Evolutionary conservation across 2,888 invertebrate genomes (phyloP), one percentile per base, ranked within the genome.

Genomic region (Seladonia tumulorum): DNA sequence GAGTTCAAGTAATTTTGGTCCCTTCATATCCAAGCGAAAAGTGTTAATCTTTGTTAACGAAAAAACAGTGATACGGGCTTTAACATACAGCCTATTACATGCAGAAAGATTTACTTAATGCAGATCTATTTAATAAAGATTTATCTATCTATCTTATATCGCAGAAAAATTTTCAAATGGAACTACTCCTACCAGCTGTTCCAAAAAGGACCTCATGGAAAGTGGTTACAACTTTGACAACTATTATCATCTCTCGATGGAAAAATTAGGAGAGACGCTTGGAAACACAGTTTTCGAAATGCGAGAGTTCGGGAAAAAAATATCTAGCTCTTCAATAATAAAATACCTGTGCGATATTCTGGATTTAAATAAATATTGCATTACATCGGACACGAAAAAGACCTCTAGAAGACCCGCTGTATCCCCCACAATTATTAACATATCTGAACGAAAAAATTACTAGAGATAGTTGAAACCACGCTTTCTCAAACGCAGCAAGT

Each of bases 381-480:
- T 29, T 29, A 29, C 29, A 29, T 29, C 29, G 29, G n/a, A 12
- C 4, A 0, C 22, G n/a, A 57, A n/a, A 57, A 57, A 3, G n/a
- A 57, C 57, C 3, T n/a, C n/a, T 0, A n/a, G 3, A n/a, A n/a
- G n/a, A 57, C n/a, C n/a, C 10, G n/a, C n/a, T 12, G 57, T 10
- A 2, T n/a, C n/a, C 12, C 10, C n/a, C 22, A 8, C 12, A 10
- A 12, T 57, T n/a, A 12, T n/a, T n/a, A n/a, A 57, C 10, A 57
- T n/a, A n/a, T n/a, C 10, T n/a, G 2, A 12, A 12, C 10, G 57
- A n/a, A 57, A 57, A 57, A 57, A 57, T 57, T 4, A 4, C 1
- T 10, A 5, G 12, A 12, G 12, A 1, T 57, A 1, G 12, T 12
- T 12, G 0, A 12, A n/a, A 25, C 0, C n/a, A 25, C 4, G 1